Conservation (phyloP, 2,113 vertebrate genomes). For the Muscicapa adusta region DNA sequence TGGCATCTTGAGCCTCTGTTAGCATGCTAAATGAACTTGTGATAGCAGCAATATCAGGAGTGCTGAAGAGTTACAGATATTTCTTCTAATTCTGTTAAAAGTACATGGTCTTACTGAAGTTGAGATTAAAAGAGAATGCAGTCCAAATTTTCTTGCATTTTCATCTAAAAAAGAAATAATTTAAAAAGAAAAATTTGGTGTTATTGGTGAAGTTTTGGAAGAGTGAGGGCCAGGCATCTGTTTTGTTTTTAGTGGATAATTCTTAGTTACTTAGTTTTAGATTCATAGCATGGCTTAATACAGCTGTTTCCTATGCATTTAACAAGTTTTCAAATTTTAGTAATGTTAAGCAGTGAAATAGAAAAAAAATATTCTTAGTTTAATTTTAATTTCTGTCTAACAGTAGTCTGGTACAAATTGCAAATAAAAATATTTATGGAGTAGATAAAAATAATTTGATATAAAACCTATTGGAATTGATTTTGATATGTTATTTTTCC, state of each 20-base stretch:
- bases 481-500: background rate
- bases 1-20: background rate
- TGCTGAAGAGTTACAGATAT: background rate
- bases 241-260: background rate
- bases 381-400: background rate
- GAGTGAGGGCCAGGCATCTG: fast-evolving
- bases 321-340: background rate
- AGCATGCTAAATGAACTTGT: background rate
- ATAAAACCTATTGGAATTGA: background rate
- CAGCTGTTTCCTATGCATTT: background rate
- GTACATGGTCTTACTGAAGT: background rate
- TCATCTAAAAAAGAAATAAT: background rate
- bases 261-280: background rate
- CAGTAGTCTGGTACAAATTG: background rate
- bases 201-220: background rate
- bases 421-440: background rate
- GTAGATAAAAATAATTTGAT: background rate
- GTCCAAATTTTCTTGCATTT: background rate
- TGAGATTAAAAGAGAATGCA: background rate
- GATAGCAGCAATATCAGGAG: background rate
- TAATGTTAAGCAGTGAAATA: background rate
- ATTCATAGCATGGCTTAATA: background rate
- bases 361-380: background rate
- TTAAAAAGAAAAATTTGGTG: background rate
- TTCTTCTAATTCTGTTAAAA: background rate